Percentiles rank a stretch among this genome's conserved stretches.
These are phyloP conservation scores for Drosophila hamatofila DNA, from an alignment of 2,888 invertebrate species.

Conservation along the genomic window DNA sequence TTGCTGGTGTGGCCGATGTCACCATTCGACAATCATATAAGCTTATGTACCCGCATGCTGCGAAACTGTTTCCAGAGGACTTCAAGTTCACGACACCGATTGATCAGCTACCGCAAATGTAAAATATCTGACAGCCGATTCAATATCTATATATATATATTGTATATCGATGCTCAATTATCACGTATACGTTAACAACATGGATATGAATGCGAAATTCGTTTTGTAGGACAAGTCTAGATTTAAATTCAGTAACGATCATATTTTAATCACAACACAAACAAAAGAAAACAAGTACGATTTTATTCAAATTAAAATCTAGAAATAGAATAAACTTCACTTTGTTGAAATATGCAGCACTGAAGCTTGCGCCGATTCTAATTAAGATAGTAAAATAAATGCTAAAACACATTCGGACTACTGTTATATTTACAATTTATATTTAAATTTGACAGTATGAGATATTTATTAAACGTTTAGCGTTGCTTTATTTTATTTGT, in stretches of 20 bases:
- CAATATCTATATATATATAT: background rate
- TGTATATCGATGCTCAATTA: constrained; percentile 64
- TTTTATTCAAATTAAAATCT: constrained; percentile 49
- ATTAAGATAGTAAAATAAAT: constrained; percentile 19
- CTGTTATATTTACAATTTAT: background rate
- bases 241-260: constrained; percentile 27
- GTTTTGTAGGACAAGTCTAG: constrained; percentile 40
- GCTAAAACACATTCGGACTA: background rate
- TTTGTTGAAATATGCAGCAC: constrained; percentile 7
- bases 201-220: constrained; percentile 21
- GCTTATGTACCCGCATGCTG: constrained; percentile 97
- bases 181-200: constrained; percentile 25
- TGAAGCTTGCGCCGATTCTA: constrained; percentile 7
- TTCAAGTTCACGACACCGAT: constrained; percentile 98
- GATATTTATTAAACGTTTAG: constrained; percentile 24
- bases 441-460: constrained; percentile 8
- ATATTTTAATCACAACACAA: constrained; percentile 38
- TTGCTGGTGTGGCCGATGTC: constrained; percentile 99
- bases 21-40: constrained; percentile 99
- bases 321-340: constrained; percentile 9
- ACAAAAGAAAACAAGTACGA: constrained; percentile 34
- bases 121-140: constrained; percentile 48
- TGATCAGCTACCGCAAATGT: constrained; percentile 96
- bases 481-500: background rate
- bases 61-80: constrained; percentile 96